Base-by-base conservation (phyloP, 2,113 vertebrate genomes). In the Proteles cristata region DNA sequence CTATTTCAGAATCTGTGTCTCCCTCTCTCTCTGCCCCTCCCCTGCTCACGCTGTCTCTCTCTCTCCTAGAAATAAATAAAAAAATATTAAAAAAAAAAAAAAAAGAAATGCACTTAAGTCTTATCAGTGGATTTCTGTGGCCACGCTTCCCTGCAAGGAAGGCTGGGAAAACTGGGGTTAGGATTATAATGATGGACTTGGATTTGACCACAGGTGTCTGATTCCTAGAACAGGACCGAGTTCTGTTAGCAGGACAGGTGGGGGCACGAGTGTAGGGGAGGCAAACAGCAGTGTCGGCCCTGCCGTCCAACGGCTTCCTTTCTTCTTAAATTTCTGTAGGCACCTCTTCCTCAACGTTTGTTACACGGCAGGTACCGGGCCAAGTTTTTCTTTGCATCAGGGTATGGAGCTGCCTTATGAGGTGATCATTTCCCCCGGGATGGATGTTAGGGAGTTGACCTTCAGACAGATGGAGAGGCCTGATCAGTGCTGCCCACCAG, bases 221-320 rank as follows among this genome's bases (percentile, higher is more conserved):
- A 1, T 11, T 15, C 26, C 25, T 9, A 7, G 23, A 28, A 3
- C 35, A 33, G 58, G 61, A 50, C 19, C 1, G 1, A 9, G 63
- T 10, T 66, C 55, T 15, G 0, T 4, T n/a, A 23, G 31, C 16
- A 5, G 53, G 4, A 31, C 26, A 2, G 76, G 7, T 3, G 39
- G 11, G 5, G 39, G 5, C 6, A 0, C 15, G 25, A 21, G 39
- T 0, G 31, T 2, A 7, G 23, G 58, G 3, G 0, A 14, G 63
- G 77, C 53, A 61, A 16, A 1, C 71, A 77, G 88, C 19, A 11
- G 73, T 0, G 0, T 3, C 26, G 5, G 33, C 45, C 45, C 28
- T 1, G 0, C 12, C 23, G 39, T 12, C 58, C 39, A 31, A 1
- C 0, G 3, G 14, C 43, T 39, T 63, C 31, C 39, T 28, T 45